Conservation (phyloP, 2,888 invertebrate genomes). For the Drosophila cognata region DNA sequence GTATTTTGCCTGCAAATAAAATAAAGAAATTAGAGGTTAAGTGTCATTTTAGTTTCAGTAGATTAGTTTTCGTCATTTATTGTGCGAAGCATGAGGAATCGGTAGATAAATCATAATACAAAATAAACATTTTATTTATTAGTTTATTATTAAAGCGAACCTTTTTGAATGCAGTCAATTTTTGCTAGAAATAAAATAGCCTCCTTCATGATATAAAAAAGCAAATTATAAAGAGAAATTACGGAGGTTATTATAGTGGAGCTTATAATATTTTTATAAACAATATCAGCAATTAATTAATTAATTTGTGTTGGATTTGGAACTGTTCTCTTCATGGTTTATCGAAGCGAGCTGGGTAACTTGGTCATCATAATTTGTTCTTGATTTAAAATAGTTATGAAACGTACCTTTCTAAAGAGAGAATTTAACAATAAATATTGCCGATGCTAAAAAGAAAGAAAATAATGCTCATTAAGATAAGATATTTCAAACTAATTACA, state of each 20-base stretch:
- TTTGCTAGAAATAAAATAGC: not conserved
- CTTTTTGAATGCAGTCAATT: not conserved
- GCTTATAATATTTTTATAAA: not conserved
- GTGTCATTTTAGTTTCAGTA: conserved; percentile 10
- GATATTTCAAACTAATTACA: not conserved
- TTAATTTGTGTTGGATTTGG: conserved; percentile 51
- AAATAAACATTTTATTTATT: not conserved
- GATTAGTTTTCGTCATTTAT: conserved; percentile 21
- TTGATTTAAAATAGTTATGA: not conserved
- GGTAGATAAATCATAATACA: conserved; percentile 29
- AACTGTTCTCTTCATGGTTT: conserved; percentile 74
- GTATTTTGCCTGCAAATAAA: not conserved
- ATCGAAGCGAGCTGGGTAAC: conserved; percentile 80
- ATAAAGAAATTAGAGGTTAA: not conserved
- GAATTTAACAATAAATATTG: not conserved
- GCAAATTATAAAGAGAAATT: not conserved
- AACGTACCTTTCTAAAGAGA: not conserved
- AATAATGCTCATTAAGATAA: not conserved
- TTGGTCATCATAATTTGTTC: conserved; percentile 49
- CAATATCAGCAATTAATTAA: conserved; percentile 24
- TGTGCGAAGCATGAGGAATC: conserved; percentile 39
- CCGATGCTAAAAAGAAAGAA: not conserved
- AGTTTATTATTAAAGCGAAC: not conserved
- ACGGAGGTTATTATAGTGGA: not conserved
- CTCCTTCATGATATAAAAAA: not conserved